phyloP scores from a whole-genome alignment of 2,113 vertebrate species.

The Clarias macrocephalus region DNA sequence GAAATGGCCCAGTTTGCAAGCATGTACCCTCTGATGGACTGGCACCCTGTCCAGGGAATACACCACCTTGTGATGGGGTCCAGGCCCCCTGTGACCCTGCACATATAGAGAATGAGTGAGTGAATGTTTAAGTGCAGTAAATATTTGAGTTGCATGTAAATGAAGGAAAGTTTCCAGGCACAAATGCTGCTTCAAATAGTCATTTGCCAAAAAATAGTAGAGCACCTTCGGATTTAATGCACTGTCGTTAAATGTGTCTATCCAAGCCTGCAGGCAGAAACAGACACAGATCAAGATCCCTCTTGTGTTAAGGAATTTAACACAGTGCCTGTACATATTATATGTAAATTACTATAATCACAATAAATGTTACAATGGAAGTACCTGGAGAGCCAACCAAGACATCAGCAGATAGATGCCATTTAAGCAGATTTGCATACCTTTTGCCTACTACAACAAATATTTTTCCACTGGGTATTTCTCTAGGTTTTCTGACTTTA shows the following conservation, averaged over 20 bases:
- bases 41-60: too few relatives aligned
- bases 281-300: conserved; percentile 36
- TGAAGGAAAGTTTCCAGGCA: conserved; percentile 32
- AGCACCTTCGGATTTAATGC: conserved; percentile 43
- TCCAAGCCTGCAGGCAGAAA: conserved; percentile 35
- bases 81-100: too few relatives aligned
- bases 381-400: conserved; percentile 49
- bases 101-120: too few relatives aligned
- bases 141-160: conserved; percentile 37
- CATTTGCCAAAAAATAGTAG: conserved; percentile 2
- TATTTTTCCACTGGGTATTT: conserved; percentile 44
- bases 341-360: conserved; percentile 58
- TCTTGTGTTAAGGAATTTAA: conserved; percentile 49
- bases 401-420: conserved; percentile 49
- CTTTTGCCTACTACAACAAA: conserved; percentile 47
- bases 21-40: too few relatives aligned
- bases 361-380: conserved; percentile 50
- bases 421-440: conserved; percentile 60
- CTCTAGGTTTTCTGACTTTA: conserved; percentile 44
- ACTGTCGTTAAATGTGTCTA: conserved; percentile 39
- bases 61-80: too few relatives aligned
- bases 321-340: conserved; percentile 43
- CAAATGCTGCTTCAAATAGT: conserved; percentile 4
- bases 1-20: too few relatives aligned
- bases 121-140: not conserved